Conservation (phyloP, 2,797 vertebrate species). For the Heterohyrax brucei region DNA sequence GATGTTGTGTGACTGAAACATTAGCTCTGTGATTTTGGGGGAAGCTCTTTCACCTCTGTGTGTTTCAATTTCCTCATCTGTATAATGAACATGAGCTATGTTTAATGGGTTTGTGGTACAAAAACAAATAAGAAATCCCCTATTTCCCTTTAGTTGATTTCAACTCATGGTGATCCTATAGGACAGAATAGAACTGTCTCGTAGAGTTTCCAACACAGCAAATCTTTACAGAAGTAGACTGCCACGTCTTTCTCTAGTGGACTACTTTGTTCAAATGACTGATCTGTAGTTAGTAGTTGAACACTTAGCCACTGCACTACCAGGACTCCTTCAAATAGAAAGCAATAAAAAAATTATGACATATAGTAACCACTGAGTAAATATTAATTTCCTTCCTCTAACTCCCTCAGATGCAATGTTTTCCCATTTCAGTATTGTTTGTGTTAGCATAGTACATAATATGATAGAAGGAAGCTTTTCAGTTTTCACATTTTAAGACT, state of each 20-base stretch:
- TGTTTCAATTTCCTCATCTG: not conserved
- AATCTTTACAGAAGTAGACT: not conserved
- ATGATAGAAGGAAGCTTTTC: not conserved
- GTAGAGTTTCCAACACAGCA: not conserved
- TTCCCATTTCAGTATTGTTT: slow-evolving; percentile 52
- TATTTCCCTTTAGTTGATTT: too few relatives aligned
- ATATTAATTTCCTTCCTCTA: slow-evolving; percentile 48
- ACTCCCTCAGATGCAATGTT: not conserved
- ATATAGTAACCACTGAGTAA: not conserved
- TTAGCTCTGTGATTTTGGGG: not conserved
- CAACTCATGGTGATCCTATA: too few relatives aligned
- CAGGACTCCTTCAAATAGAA: not conserved
- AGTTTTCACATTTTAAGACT: not conserved
- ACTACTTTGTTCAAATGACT: too few relatives aligned
- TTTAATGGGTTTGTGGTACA: not conserved
- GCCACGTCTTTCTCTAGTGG: not conserved
- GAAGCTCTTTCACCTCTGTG: not conserved
- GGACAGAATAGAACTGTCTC: too few relatives aligned
- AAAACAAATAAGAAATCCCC: not conserved
- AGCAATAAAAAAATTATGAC: not conserved
- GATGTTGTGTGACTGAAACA: not conserved
- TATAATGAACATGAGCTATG: not conserved
- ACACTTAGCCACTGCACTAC: too few relatives aligned
- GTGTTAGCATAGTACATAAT: not conserved
- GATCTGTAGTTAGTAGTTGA: too few relatives aligned